Conservation (phyloP, 2,113 vertebrate species). For the Boleophthalmus pectinirostris region DNA sequence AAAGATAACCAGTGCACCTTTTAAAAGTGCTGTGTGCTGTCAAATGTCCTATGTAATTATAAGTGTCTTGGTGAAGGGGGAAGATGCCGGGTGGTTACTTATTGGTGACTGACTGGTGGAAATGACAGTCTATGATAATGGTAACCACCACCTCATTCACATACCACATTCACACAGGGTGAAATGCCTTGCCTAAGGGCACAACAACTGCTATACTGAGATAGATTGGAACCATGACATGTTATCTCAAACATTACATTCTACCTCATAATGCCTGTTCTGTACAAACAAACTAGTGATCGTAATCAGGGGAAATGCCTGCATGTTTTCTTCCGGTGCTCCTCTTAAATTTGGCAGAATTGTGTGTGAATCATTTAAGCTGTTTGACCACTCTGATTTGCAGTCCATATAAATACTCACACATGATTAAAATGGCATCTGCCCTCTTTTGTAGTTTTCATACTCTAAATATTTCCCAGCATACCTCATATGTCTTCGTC, state of each 20-base stretch:
- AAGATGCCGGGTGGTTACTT: too few species aligned
- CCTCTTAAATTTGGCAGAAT: slow-evolving; percentile 44
- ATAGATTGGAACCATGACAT: neutral
- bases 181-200: too few species aligned
- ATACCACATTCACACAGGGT: too few species aligned
- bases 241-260: slow-evolving; percentile 28
- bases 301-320: slow-evolving; percentile 71
- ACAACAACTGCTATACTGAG: too few species aligned
- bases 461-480: neutral
- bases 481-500: slow-evolving; percentile 28
- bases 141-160: too few species aligned
- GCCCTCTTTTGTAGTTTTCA: slow-evolving; percentile 13
- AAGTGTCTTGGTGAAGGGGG: too few species aligned
- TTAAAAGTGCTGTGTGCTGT: too few species aligned
- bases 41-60: too few species aligned
- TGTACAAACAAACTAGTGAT: slow-evolving; percentile 64
- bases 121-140: too few species aligned
- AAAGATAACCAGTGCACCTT: too few species aligned
- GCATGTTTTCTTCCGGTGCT: slow-evolving; percentile 48
- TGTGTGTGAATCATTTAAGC: slow-evolving; percentile 49
- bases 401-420: slow-evolving; percentile 1
- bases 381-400: slow-evolving; percentile 15
- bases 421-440: neutral
- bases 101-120: too few species aligned
- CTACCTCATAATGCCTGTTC: slow-evolving; percentile 32